Evolutionary conservation across 2,888 invertebrate genomes (phyloP).

Genomic region (Chironomus tentans): DNA sequence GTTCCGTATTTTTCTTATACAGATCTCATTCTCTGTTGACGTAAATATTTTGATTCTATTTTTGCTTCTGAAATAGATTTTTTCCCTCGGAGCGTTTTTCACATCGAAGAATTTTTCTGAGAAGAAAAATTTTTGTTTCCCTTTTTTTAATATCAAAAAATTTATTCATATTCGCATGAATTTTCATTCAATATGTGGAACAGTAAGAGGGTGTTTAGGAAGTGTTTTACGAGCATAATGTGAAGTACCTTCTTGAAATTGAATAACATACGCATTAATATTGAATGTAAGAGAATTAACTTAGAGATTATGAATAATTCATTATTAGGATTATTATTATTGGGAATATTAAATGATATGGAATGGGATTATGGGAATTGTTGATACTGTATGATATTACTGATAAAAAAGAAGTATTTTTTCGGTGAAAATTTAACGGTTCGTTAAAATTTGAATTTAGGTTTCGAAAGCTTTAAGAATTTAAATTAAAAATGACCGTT

Average conservation of each 20-base stretch:
- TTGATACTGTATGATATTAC: not conserved
- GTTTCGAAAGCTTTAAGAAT: too few relatives aligned
- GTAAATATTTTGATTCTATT: constrained; percentile 23
- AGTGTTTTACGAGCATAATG: not conserved
- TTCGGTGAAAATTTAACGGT: too few relatives aligned
- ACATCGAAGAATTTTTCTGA: too few relatives aligned
- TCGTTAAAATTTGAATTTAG: too few relatives aligned
- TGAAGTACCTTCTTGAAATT: constrained; percentile 11
- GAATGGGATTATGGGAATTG: not conserved
- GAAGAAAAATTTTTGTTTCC: too few relatives aligned
- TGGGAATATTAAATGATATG: not conserved
- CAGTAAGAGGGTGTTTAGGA: too few relatives aligned
- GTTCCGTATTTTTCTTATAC: not conserved
- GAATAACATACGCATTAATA: not conserved
- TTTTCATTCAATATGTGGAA: not conserved
- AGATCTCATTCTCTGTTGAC: not conserved
- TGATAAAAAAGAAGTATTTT: too few relatives aligned
- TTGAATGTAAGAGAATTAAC: not conserved
- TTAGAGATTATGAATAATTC: not conserved
- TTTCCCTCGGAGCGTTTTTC: not conserved
- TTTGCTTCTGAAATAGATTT: not conserved
- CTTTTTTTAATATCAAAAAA: too few relatives aligned
- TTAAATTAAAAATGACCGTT: too few relatives aligned
- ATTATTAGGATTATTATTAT: not conserved
- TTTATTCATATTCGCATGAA: not conserved